Percentiles rank a stretch among this genome's conserved stretches.
Conservation (phyloP, 2,888 invertebrate species). For the Ophioninae sp. region DNA sequence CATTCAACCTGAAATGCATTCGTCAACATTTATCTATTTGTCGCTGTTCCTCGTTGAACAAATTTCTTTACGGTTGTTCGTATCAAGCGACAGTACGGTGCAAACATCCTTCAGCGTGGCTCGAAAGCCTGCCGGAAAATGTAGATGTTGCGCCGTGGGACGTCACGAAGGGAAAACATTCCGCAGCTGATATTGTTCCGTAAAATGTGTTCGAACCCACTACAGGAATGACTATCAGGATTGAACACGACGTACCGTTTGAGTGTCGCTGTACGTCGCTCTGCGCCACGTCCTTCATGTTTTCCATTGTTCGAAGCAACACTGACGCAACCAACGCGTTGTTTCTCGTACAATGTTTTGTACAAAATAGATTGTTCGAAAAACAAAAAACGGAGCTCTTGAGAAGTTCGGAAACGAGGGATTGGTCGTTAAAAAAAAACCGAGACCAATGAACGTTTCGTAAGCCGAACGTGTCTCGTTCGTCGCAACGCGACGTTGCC, state of each 20-base stretch:
- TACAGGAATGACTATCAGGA: not conserved
- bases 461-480: slow-evolving; percentile 48
- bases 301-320: slow-evolving; percentile 12
- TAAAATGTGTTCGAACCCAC: too few relatives aligned
- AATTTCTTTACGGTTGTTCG: too few relatives aligned
- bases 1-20: too few relatives aligned
- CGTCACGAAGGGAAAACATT: too few relatives aligned
- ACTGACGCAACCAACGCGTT: not conserved
- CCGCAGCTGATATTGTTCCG: too few relatives aligned
- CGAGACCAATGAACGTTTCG: slow-evolving; percentile 39
- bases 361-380: not conserved
- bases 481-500: slow-evolving; percentile 51
- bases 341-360: not conserved
- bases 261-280: not conserved
- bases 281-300: not conserved
- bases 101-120: too few relatives aligned
- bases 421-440: slow-evolving; percentile 41
- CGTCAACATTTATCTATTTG: too few relatives aligned
- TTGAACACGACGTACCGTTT: not conserved
- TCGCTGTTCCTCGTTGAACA: too few relatives aligned
- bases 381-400: slow-evolving; percentile 10
- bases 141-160: too few relatives aligned
- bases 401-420: slow-evolving; percentile 16
- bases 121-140: too few relatives aligned
- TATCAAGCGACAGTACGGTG: too few relatives aligned